phyloP scores from a whole-genome alignment of 64 coral and sea anemone genomes.

The Porites australiensis region DNA sequence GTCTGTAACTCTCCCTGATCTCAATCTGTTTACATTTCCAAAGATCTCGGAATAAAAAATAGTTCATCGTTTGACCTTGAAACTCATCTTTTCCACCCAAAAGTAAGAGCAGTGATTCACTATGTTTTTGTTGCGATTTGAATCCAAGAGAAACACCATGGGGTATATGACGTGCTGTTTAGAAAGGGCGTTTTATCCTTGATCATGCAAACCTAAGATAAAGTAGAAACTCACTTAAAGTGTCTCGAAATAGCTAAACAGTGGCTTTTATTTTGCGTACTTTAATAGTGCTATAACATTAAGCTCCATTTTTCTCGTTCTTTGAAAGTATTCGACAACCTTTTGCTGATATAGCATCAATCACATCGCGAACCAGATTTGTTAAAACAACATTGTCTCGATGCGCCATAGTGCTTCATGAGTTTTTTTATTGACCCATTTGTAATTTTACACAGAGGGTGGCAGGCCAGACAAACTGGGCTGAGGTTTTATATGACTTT shows the following conservation, averaged over 20 bases:
- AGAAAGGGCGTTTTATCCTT: neutral
- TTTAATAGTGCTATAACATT: neutral
- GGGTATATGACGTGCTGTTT: neutral
- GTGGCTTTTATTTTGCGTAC: neutral
- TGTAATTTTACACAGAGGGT: slow-evolving; percentile 17
- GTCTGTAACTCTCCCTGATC: neutral
- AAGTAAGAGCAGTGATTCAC: neutral
- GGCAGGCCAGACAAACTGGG: neutral
- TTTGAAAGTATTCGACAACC: neutral
- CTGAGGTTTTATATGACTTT: neutral
- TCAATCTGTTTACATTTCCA: neutral
- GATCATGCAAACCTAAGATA: neutral
- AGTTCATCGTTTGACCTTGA: neutral
- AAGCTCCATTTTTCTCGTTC: neutral
- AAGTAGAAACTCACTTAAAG: neutral
- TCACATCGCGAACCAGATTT: neutral
- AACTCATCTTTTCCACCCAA: neutral
- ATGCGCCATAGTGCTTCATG: neutral
- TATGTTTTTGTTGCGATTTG: slow-evolving; percentile 1
- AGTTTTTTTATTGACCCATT: neutral
- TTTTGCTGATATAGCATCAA: neutral
- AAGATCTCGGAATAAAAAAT: neutral
- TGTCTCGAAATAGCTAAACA: neutral
- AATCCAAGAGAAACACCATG: neutral
- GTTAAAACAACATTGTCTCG: neutral